Evolutionary conservation across 2,888 invertebrate species (phyloP).

Genomic region (Xestia xanthographa): DNA sequence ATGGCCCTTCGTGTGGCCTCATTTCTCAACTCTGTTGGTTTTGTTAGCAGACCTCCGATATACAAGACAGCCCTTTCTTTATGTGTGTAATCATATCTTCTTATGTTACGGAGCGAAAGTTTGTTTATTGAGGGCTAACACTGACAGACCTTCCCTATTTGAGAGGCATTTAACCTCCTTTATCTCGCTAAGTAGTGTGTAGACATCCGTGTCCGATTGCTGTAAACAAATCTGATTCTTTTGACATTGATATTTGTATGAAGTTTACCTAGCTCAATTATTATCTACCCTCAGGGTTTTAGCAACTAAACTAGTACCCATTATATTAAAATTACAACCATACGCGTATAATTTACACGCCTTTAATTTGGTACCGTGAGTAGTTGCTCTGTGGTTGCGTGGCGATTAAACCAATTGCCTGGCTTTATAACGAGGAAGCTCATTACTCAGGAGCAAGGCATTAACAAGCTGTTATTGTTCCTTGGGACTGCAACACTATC

Average conservation of each 20-base stretch:
- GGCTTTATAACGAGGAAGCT: conserved; percentile 66
- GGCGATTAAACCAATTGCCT: conserved; percentile 66
- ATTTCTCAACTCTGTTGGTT: conserved; percentile 85
- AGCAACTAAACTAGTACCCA: conserved; percentile 6
- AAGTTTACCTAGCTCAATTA: conserved; percentile 25
- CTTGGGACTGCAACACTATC: conserved; percentile 50
- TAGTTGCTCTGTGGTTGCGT: conserved; percentile 49
- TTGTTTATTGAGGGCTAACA: conserved; percentile 44
- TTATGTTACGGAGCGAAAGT: conserved; percentile 62
- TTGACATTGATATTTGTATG: conserved; percentile 26
- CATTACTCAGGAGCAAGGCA: conserved; percentile 64
- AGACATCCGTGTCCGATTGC: conserved; percentile 6
- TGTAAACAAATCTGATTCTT: conserved; percentile 5
- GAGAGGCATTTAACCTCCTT: conserved; percentile 44
- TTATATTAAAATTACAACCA: conserved; percentile 55
- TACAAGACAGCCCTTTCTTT: conserved; percentile 62
- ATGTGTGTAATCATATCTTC: conserved; percentile 63
- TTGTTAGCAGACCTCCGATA: conserved; percentile 76
- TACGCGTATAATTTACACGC: conserved; percentile 51
- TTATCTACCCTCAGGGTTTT: conserved; percentile 23
- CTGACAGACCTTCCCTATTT: conserved; percentile 33
- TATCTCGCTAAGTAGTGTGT: conserved; percentile 4
- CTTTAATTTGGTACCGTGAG: conserved; percentile 60
- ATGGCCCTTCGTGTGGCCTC: conserved; percentile 88
- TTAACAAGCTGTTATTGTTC: conserved; percentile 67